Evolutionary conservation across 1,140 invertebrate genomes (phyloP).

Genomic region (Tenebrio molitor): DNA sequence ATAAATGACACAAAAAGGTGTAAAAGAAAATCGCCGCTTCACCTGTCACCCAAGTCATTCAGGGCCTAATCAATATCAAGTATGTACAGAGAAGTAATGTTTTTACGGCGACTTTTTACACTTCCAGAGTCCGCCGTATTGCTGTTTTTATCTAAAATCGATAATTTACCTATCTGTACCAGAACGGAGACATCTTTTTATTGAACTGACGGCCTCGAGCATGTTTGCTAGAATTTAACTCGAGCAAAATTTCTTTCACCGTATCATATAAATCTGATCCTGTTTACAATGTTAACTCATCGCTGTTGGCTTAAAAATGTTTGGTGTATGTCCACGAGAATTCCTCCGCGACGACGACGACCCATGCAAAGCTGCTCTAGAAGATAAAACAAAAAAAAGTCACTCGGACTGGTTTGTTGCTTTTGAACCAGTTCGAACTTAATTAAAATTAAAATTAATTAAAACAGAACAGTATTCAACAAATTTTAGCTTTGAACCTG

Average conservation of each 20-base stretch:
- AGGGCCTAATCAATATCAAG: background rate
- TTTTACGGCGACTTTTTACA: background rate
- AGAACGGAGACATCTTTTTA: background rate
- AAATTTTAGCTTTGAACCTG: no score
- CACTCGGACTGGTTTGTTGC: no score
- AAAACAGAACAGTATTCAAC: no score
- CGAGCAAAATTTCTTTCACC: background rate
- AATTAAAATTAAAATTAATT: no score
- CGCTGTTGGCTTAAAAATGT: no score
- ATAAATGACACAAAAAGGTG: background rate
- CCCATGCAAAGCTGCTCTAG: no score
- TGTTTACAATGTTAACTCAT: background rate
- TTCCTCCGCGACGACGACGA: no score
- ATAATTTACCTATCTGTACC: background rate
- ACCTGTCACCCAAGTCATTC: background rate
- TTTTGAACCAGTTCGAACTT: no score
- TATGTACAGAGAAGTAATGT: constrained; percentile 4
- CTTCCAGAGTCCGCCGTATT: background rate
- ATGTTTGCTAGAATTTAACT: background rate
- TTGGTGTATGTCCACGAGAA: no score
- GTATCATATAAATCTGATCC: background rate
- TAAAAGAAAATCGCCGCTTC: constrained; percentile 5
- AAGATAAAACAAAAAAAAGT: no score
- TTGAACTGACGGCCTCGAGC: background rate
- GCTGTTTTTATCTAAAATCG: constrained; percentile 1